A percentile compares a stretch with the other conserved stretches of the same genome.
Conservation (phyloP, 2,113 vertebrate species). For the Catharus fuscescens region DNA sequence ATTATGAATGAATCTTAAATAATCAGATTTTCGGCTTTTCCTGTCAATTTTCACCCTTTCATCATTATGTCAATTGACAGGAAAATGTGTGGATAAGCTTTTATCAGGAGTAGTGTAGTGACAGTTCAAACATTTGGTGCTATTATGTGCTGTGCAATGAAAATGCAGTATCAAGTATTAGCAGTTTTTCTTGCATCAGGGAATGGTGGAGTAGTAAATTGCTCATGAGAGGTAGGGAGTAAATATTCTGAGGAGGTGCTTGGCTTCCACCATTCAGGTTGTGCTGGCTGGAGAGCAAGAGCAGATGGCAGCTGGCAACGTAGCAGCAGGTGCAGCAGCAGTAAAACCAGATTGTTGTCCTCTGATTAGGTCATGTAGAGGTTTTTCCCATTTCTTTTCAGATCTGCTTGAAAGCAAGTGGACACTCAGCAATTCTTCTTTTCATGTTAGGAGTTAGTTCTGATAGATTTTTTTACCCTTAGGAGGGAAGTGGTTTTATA, state of each 20-base stretch:
- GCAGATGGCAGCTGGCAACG: conserved; percentile 46
- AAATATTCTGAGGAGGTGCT: neutral
- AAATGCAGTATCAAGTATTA: neutral
- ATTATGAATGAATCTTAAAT: neutral
- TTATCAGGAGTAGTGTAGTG: neutral
- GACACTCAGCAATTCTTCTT: neutral
- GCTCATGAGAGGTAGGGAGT: neutral
- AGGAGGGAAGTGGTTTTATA: neutral
- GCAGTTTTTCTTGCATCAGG: neutral
- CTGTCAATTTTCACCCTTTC: neutral
- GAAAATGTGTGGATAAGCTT: neutral
- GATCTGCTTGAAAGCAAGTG: neutral
- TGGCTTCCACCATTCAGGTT: conserved; percentile 21
- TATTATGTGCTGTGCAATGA: neutral
- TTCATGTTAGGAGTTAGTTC: neutral
- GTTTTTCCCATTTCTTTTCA: conserved; percentile 17
- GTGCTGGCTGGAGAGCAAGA: conserved; percentile 16
- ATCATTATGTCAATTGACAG: neutral
- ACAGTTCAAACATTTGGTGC: neutral
- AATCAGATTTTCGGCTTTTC: neutral
- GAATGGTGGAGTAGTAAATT: neutral
- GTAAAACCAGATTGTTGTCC: conserved; percentile 51
- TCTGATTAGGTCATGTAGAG: conserved; percentile 21
- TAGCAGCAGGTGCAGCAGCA: conserved; percentile 61
- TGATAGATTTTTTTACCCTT: neutral